A percentile compares a stretch with the other conserved stretches of the same genome.
These are phyloP conservation scores for Scomberomorus guttatus DNA, from an alignment of 2,797 vertebrate genomes.

Conservation along the genomic window DNA sequence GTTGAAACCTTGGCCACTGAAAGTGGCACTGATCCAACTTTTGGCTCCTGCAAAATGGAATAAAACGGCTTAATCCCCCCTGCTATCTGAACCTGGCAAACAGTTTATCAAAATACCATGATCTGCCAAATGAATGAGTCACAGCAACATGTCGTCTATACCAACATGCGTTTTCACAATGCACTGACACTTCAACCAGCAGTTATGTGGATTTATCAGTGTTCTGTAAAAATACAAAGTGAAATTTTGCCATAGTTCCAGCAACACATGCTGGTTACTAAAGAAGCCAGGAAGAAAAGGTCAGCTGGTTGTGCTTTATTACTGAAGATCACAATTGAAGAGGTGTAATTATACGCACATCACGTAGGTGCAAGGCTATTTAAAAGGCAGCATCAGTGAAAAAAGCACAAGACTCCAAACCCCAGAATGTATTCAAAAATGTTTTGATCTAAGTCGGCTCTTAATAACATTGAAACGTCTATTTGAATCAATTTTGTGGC, in stretches of 20 bases:
- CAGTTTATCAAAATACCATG: constrained; percentile 38
- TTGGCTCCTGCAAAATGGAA: constrained; percentile 51
- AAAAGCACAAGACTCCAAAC: background rate
- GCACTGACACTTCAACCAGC: background rate
- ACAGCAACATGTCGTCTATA: constrained; percentile 23
- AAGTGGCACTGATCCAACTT: constrained; percentile 37
- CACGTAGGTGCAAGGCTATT: background rate
- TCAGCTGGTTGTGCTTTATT: constrained; percentile 42
- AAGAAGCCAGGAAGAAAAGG: constrained; percentile 41
- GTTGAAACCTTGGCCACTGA: constrained; percentile 33
- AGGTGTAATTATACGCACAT: background rate
- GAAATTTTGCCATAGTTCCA: constrained; percentile 20
- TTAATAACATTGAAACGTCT: background rate
- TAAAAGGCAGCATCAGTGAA: background rate
- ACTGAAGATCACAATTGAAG: constrained; percentile 56
- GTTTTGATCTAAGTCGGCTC: background rate
- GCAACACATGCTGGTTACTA: constrained; percentile 4
- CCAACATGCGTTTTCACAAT: background rate
- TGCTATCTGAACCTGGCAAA: constrained; percentile 32
- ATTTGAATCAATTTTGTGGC: background rate
- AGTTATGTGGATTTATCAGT: constrained; percentile 20
- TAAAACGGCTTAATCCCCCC: constrained; percentile 38
- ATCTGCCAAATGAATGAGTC: constrained; percentile 49
- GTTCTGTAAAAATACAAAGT: constrained; percentile 5
- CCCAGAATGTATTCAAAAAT: background rate